phyloP scores from a whole-genome alignment of 1,140 invertebrate species.

The Frieseomelitta varia region DNA sequence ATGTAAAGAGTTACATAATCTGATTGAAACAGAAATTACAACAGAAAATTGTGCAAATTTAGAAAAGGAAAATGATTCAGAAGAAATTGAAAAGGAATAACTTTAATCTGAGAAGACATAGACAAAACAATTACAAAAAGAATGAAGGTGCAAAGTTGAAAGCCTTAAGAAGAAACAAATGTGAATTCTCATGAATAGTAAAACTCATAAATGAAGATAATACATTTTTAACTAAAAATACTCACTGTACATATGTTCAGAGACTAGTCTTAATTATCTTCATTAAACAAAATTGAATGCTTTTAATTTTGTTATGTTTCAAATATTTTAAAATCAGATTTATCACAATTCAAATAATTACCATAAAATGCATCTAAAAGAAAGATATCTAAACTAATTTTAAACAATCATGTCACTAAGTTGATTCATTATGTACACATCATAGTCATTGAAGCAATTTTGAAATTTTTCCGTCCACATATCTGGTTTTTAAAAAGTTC shows the following conservation, averaged over 20 bases:
- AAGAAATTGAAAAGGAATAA: slow-evolving; percentile 43
- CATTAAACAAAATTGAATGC: slow-evolving; percentile 33
- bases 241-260: slow-evolving; percentile 64
- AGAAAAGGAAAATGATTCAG: slow-evolving; percentile 27
- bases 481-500: slow-evolving; percentile 39
- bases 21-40: slow-evolving; percentile 75
- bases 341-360: slow-evolving; percentile 42
- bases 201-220: slow-evolving; percentile 1
- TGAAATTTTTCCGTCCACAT: slow-evolving; percentile 61
- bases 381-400: background rate
- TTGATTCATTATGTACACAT: slow-evolving; percentile 20
- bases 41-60: slow-evolving; percentile 25
- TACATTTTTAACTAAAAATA: slow-evolving; percentile 48
- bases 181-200: slow-evolving; percentile 27
- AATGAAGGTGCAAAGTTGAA: slow-evolving; percentile 39
- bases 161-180: slow-evolving; percentile 12
- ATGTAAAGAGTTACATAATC: slow-evolving; percentile 75
- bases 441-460: slow-evolving; percentile 46
- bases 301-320: slow-evolving; percentile 47
- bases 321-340: slow-evolving; percentile 34
- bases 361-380: slow-evolving; percentile 7
- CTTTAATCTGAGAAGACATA: slow-evolving; percentile 36
- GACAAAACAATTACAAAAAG: background rate
- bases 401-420: background rate
- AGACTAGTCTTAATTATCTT: slow-evolving; percentile 40